phyloP scores from a whole-genome alignment of 2,888 invertebrate species.

The Balanococcus diminutus region DNA sequence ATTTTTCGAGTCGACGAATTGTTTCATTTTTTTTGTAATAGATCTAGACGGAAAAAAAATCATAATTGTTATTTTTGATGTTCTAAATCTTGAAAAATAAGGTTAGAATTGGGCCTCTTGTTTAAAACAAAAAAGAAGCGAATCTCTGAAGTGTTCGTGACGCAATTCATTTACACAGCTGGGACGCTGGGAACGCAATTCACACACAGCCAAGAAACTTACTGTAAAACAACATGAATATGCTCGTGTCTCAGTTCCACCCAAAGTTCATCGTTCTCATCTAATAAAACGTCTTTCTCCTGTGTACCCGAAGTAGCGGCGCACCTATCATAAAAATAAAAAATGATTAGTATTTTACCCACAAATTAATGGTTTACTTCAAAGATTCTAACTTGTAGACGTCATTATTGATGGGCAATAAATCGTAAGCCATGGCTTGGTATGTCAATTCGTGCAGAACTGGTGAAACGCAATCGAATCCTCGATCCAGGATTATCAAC shows the following conservation, averaged over 20 bases:
- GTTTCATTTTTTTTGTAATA: conserved; percentile 98
- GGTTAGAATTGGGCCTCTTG: too few species aligned
- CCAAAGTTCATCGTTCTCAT: conserved; percentile 99
- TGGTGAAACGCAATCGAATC: conserved; percentile 97
- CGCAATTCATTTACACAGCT: too few species aligned
- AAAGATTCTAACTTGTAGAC: conserved; percentile 84
- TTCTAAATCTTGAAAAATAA: too few species aligned
- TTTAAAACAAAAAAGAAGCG: too few species aligned
- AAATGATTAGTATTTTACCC: too few species aligned
- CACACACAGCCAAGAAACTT: too few species aligned
- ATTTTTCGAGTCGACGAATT: conserved; percentile 91
- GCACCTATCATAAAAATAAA: conserved; percentile 34
- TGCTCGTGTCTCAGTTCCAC: conserved; percentile 97
- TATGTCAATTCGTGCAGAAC: conserved; percentile 95
- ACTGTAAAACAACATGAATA: conserved; percentile 96
- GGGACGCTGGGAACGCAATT: too few species aligned
- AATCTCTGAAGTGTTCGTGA: too few species aligned
- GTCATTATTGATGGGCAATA: conserved; percentile 97
- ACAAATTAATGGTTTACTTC: too few species aligned
- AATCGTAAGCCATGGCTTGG: conserved; percentile 99
- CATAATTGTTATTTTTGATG: too few species aligned
- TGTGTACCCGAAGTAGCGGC: conserved; percentile 73
- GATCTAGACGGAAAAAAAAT: too few species aligned
- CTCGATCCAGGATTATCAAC: conserved; percentile 92
- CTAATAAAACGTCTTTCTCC: conserved; percentile 91